Conservation (phyloP, 92 coral and sea anemone species). For the Palythoa caribaeorum region DNA sequence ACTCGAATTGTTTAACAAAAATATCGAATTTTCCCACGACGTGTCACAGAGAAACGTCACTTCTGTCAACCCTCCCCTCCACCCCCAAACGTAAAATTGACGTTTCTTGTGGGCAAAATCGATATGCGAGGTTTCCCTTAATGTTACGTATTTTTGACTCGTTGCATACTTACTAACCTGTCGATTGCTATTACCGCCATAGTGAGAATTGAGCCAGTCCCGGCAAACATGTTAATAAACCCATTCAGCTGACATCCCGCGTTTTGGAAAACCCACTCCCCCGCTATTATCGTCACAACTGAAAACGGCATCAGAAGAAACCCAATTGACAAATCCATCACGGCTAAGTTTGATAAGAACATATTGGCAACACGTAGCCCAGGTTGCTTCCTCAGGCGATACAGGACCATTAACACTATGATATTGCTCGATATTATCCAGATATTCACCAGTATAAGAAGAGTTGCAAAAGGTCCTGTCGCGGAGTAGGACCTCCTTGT, state of each 20-base stretch:
- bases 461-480: slow-evolving; percentile 59
- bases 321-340: slow-evolving; percentile 82
- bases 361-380: slow-evolving; percentile 85
- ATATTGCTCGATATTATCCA: slow-evolving; percentile 78
- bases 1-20: no score
- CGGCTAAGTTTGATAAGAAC: slow-evolving; percentile 87
- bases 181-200: slow-evolving; percentile 92
- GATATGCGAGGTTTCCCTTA: no score
- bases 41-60: no score
- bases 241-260: slow-evolving; percentile 91
- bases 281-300: slow-evolving; percentile 56
- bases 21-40: no score
- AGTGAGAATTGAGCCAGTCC: slow-evolving; percentile 89
- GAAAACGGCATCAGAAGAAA: slow-evolving; percentile 83
- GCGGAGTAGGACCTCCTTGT: neutral
- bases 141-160: no score
- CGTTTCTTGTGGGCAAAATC: no score
- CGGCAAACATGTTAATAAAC: slow-evolving; percentile 84
- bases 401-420: slow-evolving; percentile 80
- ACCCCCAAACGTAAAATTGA: no score
- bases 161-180: slow-evolving; percentile 62
- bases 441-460: slow-evolving; percentile 61
- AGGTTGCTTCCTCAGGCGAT: slow-evolving; percentile 80
- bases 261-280: slow-evolving; percentile 72
- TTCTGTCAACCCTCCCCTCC: no score